These are phyloP conservation scores for Drosophila pallidifrons DNA, from an alignment of 1,140 invertebrate genomes.

Conservation along the genomic window DNA sequence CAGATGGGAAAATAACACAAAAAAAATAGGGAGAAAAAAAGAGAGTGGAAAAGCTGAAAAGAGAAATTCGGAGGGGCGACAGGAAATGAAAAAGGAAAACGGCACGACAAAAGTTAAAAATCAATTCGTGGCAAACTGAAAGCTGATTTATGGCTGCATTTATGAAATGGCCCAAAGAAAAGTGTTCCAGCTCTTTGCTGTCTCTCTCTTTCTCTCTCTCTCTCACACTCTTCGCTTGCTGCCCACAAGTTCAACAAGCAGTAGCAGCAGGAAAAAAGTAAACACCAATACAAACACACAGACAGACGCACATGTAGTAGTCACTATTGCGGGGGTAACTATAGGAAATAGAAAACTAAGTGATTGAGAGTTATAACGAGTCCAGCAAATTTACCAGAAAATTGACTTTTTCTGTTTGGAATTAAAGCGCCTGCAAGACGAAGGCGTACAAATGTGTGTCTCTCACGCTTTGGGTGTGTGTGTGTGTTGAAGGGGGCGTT, in stretches of 20 bases:
- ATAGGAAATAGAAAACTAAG: constrained; percentile 81
- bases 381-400: constrained; percentile 84
- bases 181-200: background rate
- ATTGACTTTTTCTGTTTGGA: constrained; percentile 81
- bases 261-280: constrained; percentile 34
- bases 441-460: constrained; percentile 29
- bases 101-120: constrained; percentile 75
- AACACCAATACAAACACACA: constrained; percentile 42
- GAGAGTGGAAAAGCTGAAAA: too few species aligned
- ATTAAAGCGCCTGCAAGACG: constrained; percentile 59
- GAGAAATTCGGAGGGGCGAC: constrained; percentile 5
- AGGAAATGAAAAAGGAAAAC: constrained; percentile 69
- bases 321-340: constrained; percentile 40
- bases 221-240: background rate
- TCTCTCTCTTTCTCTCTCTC: background rate
- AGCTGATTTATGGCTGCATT: constrained; percentile 83
- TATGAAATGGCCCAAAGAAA: constrained; percentile 76
- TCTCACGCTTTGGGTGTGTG: background rate
- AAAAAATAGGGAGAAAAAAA: too few species aligned
- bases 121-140: constrained; percentile 82
- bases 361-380: constrained; percentile 83
- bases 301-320: constrained; percentile 20
- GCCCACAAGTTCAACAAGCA: constrained; percentile 26
- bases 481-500: constrained; percentile 34
- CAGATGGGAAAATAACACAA: background rate